Conservation (phyloP, 2,113 vertebrate genomes). For the Nerophis ophidion region DNA sequence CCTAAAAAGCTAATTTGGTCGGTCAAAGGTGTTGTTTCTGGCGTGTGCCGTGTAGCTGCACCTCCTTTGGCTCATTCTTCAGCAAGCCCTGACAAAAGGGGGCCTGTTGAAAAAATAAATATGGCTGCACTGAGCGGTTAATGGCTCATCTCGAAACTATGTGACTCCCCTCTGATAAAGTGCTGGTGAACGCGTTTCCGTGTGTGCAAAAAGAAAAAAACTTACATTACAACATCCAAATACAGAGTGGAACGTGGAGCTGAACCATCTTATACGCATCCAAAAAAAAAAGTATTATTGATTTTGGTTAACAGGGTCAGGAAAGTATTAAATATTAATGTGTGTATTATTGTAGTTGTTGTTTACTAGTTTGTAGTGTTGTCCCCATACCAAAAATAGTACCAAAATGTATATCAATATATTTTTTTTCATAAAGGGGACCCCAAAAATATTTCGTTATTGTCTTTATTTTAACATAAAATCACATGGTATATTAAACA, state of each 20-base stretch:
- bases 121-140: background rate
- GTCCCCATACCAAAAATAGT: too few relatives aligned
- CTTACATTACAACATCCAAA: background rate
- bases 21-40: conserved; percentile 13
- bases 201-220: background rate
- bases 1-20: conserved; percentile 8
- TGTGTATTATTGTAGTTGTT: too few relatives aligned
- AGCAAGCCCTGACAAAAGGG: conserved; percentile 48
- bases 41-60: conserved; percentile 15
- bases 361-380: too few relatives aligned
- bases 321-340: too few relatives aligned
- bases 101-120: conserved; percentile 11
- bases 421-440: too few relatives aligned
- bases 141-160: conserved; percentile 23
- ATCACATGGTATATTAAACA: too few relatives aligned
- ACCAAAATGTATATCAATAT: too few relatives aligned
- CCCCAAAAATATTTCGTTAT: too few relatives aligned
- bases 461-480: too few relatives aligned
- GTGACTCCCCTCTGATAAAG: conserved; percentile 15
- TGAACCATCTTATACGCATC: too few relatives aligned
- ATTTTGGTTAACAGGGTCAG: too few relatives aligned
- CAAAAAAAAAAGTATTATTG: too few relatives aligned
- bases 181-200: conserved; percentile 15
- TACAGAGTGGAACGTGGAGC: background rate
- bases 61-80: conserved; percentile 48